Evolutionary conservation across 2,888 invertebrate species (phyloP).

Genomic region (Drosophila peninsularis): DNA sequence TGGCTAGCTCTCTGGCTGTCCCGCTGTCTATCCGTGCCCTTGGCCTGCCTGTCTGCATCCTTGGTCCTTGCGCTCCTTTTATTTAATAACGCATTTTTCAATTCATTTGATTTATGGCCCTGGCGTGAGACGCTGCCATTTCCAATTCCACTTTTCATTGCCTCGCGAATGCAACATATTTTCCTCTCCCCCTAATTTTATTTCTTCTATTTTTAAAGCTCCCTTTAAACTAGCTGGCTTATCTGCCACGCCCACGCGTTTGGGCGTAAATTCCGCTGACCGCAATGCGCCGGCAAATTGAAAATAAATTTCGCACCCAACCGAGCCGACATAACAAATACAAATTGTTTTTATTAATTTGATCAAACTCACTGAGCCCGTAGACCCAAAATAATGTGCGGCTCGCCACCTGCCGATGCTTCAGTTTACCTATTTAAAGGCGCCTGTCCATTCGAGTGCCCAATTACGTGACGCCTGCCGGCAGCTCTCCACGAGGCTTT

Average conservation of each 20-base stretch:
- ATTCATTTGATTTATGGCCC: constrained; percentile 72
- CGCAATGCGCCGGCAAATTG: constrained; percentile 58
- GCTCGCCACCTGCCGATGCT: constrained; percentile 46
- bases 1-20: constrained; percentile 2
- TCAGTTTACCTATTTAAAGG: constrained; percentile 23
- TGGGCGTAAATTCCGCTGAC: constrained; percentile 39
- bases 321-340: constrained; percentile 45
- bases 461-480: constrained; percentile 54
- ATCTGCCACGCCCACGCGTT: neutral
- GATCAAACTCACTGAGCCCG: constrained; percentile 66
- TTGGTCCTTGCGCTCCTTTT: constrained; percentile 36
- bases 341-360: constrained; percentile 75
- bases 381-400: constrained; percentile 46
- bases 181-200: neutral
- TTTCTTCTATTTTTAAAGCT: constrained; percentile 28
- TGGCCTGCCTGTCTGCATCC: constrained; percentile 8
- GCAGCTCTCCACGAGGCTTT: constrained; percentile 29
- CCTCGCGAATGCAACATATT: constrained; percentile 14
- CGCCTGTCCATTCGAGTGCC: constrained; percentile 57
- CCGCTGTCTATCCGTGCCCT: constrained; percentile 19
- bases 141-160: constrained; percentile 35
- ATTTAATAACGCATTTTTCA: constrained; percentile 79
- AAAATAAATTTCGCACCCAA: constrained; percentile 63
- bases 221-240: constrained; percentile 17
- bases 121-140: constrained; percentile 61